Base-by-base conservation (phyloP, 2,888 invertebrate genomes). In the Cylloceria caligata region DNA sequence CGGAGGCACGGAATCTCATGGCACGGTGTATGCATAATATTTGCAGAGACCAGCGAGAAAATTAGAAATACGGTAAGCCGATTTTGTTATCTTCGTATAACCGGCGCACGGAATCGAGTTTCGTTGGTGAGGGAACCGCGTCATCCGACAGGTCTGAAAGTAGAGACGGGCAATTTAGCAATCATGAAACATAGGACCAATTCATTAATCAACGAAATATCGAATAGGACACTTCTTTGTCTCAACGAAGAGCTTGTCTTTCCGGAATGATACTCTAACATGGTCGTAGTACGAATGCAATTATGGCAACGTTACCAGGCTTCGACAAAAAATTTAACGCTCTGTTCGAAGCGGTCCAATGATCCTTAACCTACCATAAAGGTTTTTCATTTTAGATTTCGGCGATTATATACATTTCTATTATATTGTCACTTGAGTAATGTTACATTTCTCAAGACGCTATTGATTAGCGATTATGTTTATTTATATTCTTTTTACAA, bases 61-160 rank as follows among this genome's bases (percentile, higher is more conserved):
- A 90, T 91, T 91, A 91, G 89, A 90, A 91, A 90, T 89, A 89
- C 90, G 89, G 89, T 91, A 91, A 91, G 91, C 91, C 89, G 91
- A 89, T 91, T 91, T 91, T 91, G 91, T 91, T 91, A 91, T 91
- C 91, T 52, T 62, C 72, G 67, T 47, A 72, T 73, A 76, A 72
- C 79, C 57, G 55, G 68, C 42, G 16, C 60, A 11, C 27, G 39
- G 27, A 27, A 52, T 47, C 55, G 68, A 76, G 36, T 75, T 49
- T 52, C 60, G 47, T 60, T 9, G 39, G 39, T 13, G 60, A 72
- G 65, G 47, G 62, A 21, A 69, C 42, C 62, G 6, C 42, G 19
- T 57, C 34, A 16, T 34, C 16, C 52, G 2, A 27, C 30, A 24
- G 65, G n/a, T 7, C 30, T 4, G 24, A 36, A 19, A 47, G 62